Base-by-base conservation (phyloP, 1,140 invertebrate genomes). In the Ditylenchus dipsaci region DNA sequence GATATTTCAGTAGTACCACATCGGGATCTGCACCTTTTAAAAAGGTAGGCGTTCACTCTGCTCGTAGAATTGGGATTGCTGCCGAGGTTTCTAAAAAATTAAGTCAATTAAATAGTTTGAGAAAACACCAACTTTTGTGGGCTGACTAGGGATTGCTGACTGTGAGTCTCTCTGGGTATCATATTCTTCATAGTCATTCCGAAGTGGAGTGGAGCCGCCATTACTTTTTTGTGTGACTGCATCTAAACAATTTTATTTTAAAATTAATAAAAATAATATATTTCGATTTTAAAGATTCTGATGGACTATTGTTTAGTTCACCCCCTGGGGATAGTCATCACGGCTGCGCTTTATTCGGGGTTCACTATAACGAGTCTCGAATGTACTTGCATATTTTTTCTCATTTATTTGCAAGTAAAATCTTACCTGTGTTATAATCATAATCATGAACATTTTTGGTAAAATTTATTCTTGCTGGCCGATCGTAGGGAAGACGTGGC, bases 21-120 rank as follows among this genome's bases (percentile, higher is more conserved):
- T 78, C 63, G 9, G 27, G 19, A 27, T 59, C 67, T 45, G 77
- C 74, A 23, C 63, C 73, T 47, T 49, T 65, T 3, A 77, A 42
- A 64, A 77, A 77, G 75, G 75, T n/a, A 77, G 23, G 3, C 23
- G 49, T 19, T 53, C 49, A 26, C 23, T 53, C 23, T 3, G 49
- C 49, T 53, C 49, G 49, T 53, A 53, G 15, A 53, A 26, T 26
- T 53, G 49, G 49, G 3, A 3, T 15, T 53, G 23, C 8, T 53
- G 49, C 3, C 15, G 69, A 19, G 56, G 8, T 63, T 38, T 66
- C 29, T n/a, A 66, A 21, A 23, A 19, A 23, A 17, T 38, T 21
- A 15, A 38, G 21, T 19, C 19, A 29, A 23, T 57, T 57, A 57
- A 29, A 23, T 5, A 29, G 11, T 57, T 5, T 57, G 3, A 5